Evolutionary conservation across 2,888 invertebrate species (phyloP).

Genomic region (Noctua pronuba): DNA sequence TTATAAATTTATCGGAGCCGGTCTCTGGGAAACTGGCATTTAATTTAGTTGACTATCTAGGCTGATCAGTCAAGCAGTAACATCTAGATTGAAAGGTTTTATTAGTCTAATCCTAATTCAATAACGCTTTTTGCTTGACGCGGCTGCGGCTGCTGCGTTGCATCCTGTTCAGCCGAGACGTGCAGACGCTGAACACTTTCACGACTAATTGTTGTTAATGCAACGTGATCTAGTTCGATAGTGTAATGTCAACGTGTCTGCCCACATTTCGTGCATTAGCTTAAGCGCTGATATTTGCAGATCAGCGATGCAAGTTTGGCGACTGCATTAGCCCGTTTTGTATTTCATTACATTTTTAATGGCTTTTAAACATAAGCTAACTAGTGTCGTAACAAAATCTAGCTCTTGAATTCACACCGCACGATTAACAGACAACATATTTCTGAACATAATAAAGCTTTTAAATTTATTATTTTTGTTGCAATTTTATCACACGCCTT

Average conservation of each 20-base stretch:
- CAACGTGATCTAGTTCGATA: slow-evolving; percentile 80
- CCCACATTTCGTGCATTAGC: slow-evolving; percentile 78
- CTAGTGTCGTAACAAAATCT: slow-evolving; percentile 66
- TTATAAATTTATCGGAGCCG: slow-evolving; percentile 72
- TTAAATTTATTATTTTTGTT: slow-evolving; percentile 48
- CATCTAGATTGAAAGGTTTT: slow-evolving; percentile 88
- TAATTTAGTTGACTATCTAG: slow-evolving; percentile 84
- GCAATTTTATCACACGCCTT: slow-evolving; percentile 41
- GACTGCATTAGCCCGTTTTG: slow-evolving; percentile 82
- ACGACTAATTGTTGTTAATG: slow-evolving; percentile 84
- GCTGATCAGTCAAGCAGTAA: slow-evolving; percentile 87
- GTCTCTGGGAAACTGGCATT: slow-evolving; percentile 90
- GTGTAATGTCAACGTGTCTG: slow-evolving; percentile 87
- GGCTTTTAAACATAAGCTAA: slow-evolving; percentile 62
- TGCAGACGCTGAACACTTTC: slow-evolving; percentile 82
- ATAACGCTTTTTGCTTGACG: slow-evolving; percentile 82
- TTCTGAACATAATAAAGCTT: slow-evolving; percentile 50
- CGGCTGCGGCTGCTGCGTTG: slow-evolving; percentile 75
- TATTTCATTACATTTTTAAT: slow-evolving; percentile 77
- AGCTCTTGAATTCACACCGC: slow-evolving; percentile 54
- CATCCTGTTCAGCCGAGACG: slow-evolving; percentile 78
- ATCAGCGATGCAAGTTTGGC: slow-evolving; percentile 70
- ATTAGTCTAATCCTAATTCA: slow-evolving; percentile 88
- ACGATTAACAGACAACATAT: slow-evolving; percentile 37
- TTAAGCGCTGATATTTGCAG: slow-evolving; percentile 78